Base-by-base conservation (phyloP, 2,888 invertebrate genomes). In the Notodonta dromedarius region DNA sequence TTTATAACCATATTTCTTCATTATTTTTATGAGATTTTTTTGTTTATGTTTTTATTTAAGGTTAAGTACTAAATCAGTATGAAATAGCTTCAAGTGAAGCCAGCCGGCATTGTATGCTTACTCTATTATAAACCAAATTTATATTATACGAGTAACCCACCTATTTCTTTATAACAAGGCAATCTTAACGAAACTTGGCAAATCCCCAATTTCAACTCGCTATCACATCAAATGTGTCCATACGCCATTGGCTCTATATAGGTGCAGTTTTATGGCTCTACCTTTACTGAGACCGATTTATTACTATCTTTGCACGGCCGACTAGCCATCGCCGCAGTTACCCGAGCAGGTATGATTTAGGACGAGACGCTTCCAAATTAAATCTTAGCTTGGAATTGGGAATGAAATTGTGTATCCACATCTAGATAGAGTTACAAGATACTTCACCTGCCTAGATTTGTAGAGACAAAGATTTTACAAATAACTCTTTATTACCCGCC, bases 321-420 rank as follows among this genome's bases (percentile, higher is more conserved):
- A 85, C 73, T 84, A 78, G 76, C 66, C 67, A 70, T 61, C 76
- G 56, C 62, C 72, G 76, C 82, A 82, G 85, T 82, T 83, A 83
- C 83, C 80, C 82, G 85, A 70, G 61, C 81, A 86, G 86, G 85
- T 88, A 85, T 89, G 89, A 89, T 89, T 89, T 88, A 89, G 60
- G 71, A 73, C 83, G 76, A 84, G 82, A 82, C 85, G 83, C 76
- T 78, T 76, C 79, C 84, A 83, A 86, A 87, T 87, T 87, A 83
- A 84, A 81, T 79, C 77, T 80, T 82, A 81, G 74, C 42, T 66
- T 62, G 57, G 42, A 42, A n/a, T 46, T 46, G 46, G 46, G 46
- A 46, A 11, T 1, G 40, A 40, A 40, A 9, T 40, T 40, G 7
- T 8, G 42, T 42, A 42, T 11, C 42, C 9, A 42, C 12, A 9